Conservation (phyloP, 1,140 invertebrate species). For the Microplitis demolitor region DNA sequence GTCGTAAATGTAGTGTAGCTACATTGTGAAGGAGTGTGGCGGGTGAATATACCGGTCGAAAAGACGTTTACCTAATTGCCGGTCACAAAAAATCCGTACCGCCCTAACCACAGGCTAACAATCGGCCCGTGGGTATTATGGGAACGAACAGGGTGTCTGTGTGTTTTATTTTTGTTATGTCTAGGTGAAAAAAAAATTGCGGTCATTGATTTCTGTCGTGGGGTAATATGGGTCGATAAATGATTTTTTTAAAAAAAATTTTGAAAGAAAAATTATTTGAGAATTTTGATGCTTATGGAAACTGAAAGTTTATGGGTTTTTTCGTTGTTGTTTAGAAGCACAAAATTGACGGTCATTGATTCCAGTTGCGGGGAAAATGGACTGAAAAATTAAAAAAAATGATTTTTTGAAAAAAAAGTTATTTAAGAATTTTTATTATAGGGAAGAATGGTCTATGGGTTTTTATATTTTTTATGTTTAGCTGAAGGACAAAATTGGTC, state of each 20-base stretch:
- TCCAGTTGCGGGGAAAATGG: too few relatives aligned
- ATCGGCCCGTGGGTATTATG: constrained; percentile 41
- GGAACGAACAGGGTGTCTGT: constrained; percentile 28
- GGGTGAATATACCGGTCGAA: constrained; percentile 32
- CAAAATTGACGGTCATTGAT: too few relatives aligned
- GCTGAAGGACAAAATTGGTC: too few relatives aligned
- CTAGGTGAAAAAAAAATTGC: too few relatives aligned
- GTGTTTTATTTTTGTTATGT: background rate
- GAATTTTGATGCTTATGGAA: too few relatives aligned
- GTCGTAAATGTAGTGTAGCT: constrained; percentile 43
- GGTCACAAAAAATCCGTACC: constrained; percentile 56
- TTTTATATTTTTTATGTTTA: background rate
- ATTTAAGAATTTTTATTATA: too few relatives aligned
- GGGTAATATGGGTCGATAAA: too few relatives aligned
- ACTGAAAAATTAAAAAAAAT: background rate
- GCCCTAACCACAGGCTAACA: constrained; percentile 60
- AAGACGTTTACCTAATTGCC: constrained; percentile 61
- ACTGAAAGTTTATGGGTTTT: too few relatives aligned
- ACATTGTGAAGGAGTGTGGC: constrained; percentile 45
- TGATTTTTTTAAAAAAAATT: too few relatives aligned
- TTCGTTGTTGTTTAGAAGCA: too few relatives aligned
- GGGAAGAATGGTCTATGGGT: background rate
- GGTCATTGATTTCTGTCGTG: background rate
- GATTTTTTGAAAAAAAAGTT: too few relatives aligned
- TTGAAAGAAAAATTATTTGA: too few relatives aligned